These are phyloP conservation scores for Chondrosia reniformis DNA, from an alignment of 37 sponge, comb jelly and placozoan genomes.

Conservation along the genomic window DNA sequence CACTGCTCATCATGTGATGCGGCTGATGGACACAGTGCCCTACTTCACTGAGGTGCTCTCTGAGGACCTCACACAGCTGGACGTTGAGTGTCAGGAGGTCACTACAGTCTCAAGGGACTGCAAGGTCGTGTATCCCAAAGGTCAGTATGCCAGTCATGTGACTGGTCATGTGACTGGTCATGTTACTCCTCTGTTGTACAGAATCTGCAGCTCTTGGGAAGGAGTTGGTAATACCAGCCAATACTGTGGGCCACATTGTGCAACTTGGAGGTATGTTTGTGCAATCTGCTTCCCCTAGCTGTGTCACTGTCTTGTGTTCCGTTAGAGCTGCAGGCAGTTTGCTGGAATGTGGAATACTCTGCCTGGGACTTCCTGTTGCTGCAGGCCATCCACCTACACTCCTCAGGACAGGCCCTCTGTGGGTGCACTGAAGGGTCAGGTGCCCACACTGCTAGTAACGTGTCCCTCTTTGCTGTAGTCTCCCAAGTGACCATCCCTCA, in stretches of 20 bases:
- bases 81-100: too few relatives aligned
- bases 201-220: not conserved
- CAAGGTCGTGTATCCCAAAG: too few relatives aligned
- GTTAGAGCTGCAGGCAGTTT: constrained; percentile 25
- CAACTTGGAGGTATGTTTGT: not conserved
- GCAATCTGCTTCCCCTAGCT: constrained; percentile 17
- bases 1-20: constrained; percentile 27
- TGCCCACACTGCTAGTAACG: not conserved
- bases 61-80: too few relatives aligned
- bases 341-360: constrained; percentile 51
- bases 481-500: not conserved
- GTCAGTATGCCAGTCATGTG: too few relatives aligned
- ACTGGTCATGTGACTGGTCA: not conserved
- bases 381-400: constrained; percentile 31
- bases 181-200: not conserved
- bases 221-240: not conserved
- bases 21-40: constrained; percentile 12
- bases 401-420: constrained; percentile 21
- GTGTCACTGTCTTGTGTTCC: not conserved
- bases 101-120: too few relatives aligned
- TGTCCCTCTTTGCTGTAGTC: not conserved
- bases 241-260: not conserved
- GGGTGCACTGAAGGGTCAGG: not conserved
- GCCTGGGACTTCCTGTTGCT: constrained; percentile 59
- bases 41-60: constrained; percentile 26